phyloP scores from a whole-genome alignment of 1,140 invertebrate species.

The Pinna nobilis region DNA sequence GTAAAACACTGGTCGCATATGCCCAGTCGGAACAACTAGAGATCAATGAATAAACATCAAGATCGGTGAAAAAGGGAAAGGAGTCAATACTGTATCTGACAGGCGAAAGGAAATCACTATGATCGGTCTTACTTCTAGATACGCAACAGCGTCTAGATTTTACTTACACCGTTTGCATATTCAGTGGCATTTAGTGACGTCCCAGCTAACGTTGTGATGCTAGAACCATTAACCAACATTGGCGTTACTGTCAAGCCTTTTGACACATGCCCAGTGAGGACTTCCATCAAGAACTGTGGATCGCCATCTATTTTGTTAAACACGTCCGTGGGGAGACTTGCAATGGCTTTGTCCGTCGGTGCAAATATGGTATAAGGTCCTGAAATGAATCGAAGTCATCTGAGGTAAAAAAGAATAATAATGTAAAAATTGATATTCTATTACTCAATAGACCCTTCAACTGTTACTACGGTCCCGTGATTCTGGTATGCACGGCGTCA shows the following conservation, averaged over 20 bases:
- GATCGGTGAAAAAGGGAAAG: neutral
- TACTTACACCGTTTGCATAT: constrained; percentile 3
- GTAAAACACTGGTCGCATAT: no score
- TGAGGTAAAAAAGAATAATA: no score
- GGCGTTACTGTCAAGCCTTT: constrained; percentile 32
- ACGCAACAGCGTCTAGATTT: neutral
- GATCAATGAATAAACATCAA: no score
- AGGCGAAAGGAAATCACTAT: neutral
- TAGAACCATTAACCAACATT: constrained; percentile 26
- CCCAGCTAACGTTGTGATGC: constrained; percentile 7
- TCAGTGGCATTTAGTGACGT: neutral
- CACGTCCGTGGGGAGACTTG: constrained; percentile 79
- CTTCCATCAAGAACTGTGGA: constrained; percentile 71
- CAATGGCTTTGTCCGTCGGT: constrained; percentile 87
- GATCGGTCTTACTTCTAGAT: neutral
- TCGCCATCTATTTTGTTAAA: constrained; percentile 52
- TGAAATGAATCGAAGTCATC: no score
- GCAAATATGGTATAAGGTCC: constrained; percentile 88
- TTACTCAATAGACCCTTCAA: no score
- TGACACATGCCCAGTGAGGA: constrained; percentile 50
- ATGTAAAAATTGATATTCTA: no score
- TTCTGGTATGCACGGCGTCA: no score
- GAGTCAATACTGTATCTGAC: neutral
- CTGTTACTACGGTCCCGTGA: no score
- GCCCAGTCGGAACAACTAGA: no score